Percentiles rank a stretch among this genome's conserved stretches.
Conservation (phyloP, 2,113 vertebrate species). For the Tragelaphus buxtoni region DNA sequence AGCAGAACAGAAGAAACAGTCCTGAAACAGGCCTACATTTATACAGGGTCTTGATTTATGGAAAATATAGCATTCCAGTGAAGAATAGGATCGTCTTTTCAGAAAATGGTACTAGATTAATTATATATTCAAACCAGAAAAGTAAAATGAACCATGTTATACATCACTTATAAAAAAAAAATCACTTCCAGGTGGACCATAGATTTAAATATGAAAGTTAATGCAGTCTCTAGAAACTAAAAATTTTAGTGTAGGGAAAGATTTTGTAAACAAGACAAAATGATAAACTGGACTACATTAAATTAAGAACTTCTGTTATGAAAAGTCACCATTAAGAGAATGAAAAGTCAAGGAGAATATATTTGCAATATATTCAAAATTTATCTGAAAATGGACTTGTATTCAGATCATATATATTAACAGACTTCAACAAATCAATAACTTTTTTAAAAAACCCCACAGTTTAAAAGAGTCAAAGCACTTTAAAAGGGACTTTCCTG, state of each 20-base stretch:
- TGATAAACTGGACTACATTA: not conserved
- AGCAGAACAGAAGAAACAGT: not conserved
- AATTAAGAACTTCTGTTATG: not conserved
- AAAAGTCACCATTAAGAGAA: not conserved
- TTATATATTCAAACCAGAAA: not conserved
- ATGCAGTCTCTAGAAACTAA: not conserved
- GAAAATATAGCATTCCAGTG: not conserved
- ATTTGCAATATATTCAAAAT: not conserved
- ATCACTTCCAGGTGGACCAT: not conserved
- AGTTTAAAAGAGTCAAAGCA: not conserved
- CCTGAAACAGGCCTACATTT: not conserved
- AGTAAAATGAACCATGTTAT: not conserved
- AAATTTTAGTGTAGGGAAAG: not conserved
- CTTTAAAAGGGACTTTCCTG: not conserved
- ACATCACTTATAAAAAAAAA: not conserved
- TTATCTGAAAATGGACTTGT: not conserved
- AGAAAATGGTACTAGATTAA: not conserved
- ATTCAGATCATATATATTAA: not conserved
- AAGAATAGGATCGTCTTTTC: not conserved
- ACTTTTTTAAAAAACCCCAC: not conserved
- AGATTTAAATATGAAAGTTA: not conserved
- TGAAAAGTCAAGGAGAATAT: not conserved
- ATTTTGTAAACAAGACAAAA: not conserved
- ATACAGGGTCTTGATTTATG: not conserved
- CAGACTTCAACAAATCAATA: not conserved